These are phyloP conservation scores for Icerya purchasi DNA, from an alignment of 2,888 invertebrate species.

Conservation along the genomic window DNA sequence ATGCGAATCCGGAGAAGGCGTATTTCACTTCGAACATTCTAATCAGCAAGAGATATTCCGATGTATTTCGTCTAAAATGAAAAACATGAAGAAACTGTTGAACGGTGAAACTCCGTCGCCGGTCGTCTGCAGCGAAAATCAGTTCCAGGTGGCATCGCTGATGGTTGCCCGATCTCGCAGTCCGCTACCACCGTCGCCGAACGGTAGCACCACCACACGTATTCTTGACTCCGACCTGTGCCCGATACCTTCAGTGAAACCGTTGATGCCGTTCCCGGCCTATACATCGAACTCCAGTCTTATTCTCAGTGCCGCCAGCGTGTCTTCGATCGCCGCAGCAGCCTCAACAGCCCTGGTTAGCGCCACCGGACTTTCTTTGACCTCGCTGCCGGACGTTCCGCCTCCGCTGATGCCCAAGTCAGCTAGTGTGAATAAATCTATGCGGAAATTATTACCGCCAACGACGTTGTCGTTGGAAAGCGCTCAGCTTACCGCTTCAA, in stretches of 20 bases:
- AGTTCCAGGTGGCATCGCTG: conserved; percentile 47
- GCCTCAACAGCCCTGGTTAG: not conserved
- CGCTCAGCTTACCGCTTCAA: not conserved
- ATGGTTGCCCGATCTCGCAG: conserved; percentile 65
- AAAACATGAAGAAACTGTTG: conserved; percentile 62
- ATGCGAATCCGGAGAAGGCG: conserved; percentile 66
- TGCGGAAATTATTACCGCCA: not conserved
- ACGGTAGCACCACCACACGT: conserved; percentile 26
- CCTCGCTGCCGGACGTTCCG: conserved; percentile 20
- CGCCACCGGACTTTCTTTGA: not conserved
- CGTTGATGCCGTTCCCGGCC: conserved; percentile 13
- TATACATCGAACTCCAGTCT: not conserved
- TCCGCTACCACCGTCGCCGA: conserved; percentile 47
- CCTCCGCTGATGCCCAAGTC: conserved; percentile 41
- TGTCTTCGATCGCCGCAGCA: not conserved
- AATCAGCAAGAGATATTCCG: conserved; percentile 65
- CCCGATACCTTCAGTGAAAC: conserved; percentile 17
- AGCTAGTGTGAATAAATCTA: not conserved
- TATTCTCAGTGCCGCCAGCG: too few relatives aligned
- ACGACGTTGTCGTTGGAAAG: not conserved
- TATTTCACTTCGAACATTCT: conserved; percentile 55
- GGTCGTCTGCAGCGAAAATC: conserved; percentile 40
- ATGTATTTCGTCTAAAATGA: conserved; percentile 62
- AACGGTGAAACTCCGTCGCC: conserved; percentile 39
- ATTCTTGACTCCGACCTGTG: conserved; percentile 28